phyloP scores from a whole-genome alignment of 2,888 invertebrate species.

The Callyntrura guangdongensis region DNA sequence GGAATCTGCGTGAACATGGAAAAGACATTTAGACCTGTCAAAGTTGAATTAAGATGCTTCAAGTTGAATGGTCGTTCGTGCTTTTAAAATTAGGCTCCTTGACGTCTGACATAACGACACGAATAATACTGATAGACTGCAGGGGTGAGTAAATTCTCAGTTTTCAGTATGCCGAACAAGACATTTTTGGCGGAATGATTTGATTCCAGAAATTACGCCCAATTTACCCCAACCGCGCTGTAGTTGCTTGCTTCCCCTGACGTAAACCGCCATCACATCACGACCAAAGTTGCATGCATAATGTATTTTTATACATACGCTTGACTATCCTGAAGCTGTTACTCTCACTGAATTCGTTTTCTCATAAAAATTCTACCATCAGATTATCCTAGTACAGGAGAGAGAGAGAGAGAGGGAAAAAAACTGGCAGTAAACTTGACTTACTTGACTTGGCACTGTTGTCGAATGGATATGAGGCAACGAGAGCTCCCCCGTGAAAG shows the following conservation, averaged over 20 bases:
- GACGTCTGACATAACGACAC: too few relatives aligned
- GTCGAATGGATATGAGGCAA: constrained; percentile 99
- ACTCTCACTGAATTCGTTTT: too few relatives aligned
- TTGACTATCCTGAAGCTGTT: too few relatives aligned
- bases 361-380: too few relatives aligned
- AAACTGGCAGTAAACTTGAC: constrained; percentile 85
- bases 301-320: not conserved
- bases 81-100: too few relatives aligned
- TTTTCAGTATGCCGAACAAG: not conserved
- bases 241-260: not conserved
- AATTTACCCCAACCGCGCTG: not conserved
- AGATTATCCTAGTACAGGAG: not conserved
- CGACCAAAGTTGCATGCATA: constrained; percentile 4
- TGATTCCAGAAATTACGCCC: not conserved
- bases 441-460: constrained; percentile 97
- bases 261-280: not conserved
- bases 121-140: not conserved
- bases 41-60: too few relatives aligned
- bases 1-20: too few relatives aligned
- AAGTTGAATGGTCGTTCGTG: too few relatives aligned
- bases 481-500: constrained; percentile 97
- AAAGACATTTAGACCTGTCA: too few relatives aligned
- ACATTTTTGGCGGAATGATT: not conserved
- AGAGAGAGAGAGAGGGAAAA: too few relatives aligned
- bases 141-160: not conserved